phyloP scores from a whole-genome alignment of 37 sponge, comb jelly and placozoan species.

The Axinella damicornis region DNA sequence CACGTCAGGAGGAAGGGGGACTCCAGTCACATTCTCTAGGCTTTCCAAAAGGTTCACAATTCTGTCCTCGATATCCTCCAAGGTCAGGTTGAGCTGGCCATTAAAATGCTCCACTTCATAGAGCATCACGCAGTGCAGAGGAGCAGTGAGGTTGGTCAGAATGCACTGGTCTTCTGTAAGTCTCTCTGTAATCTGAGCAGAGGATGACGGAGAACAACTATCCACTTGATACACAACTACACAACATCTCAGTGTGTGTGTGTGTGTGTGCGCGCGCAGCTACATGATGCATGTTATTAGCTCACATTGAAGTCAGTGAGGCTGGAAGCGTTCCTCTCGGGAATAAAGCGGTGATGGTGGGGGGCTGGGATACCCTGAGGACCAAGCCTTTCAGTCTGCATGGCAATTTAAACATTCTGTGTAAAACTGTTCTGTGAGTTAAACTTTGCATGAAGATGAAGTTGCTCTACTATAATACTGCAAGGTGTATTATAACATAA shows the following conservation, averaged over 20 bases:
- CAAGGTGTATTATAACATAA: neutral
- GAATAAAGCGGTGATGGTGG: slow-evolving; percentile 39
- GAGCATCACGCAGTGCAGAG: neutral
- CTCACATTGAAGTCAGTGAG: too few relatives aligned
- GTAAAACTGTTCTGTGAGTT: too few relatives aligned
- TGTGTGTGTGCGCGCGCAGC: too few relatives aligned
- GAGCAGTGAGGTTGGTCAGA: neutral
- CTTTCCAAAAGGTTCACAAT: neutral
- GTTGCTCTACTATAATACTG: neutral
- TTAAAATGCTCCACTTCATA: neutral
- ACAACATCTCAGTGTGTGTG: too few relatives aligned
- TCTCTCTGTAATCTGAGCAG: neutral
- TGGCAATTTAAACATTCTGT: too few relatives aligned
- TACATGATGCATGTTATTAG: too few relatives aligned
- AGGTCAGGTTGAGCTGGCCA: neutral
- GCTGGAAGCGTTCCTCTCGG: slow-evolving; percentile 1
- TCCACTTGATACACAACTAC: too few relatives aligned
- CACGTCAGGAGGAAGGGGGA: neutral
- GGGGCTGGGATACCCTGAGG: neutral
- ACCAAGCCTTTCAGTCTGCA: neutral
- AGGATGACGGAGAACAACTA: too few relatives aligned
- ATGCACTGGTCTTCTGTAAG: slow-evolving; percentile 8
- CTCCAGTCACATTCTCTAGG: slow-evolving; percentile 20
- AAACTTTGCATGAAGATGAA: too few relatives aligned
- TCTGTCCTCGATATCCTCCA: neutral